Evolutionary conservation across 2,113 vertebrate genomes (phyloP), one percentile per base, ranked within the genome.

Genomic region (Thamnaconus septentrionalis): DNA sequence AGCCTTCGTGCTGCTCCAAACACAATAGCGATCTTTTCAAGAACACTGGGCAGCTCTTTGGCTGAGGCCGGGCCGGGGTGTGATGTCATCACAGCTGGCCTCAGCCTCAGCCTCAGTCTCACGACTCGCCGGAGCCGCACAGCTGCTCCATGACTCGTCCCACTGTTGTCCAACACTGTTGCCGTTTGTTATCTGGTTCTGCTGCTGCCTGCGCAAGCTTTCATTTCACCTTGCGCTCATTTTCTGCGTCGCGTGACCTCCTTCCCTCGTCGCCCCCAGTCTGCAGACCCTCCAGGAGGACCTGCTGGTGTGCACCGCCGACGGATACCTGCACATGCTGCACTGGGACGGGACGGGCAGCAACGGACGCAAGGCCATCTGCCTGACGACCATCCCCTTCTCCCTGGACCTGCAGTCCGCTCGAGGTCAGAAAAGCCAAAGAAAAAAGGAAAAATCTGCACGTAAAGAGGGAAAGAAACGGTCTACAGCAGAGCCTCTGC

Each of bases 341-440:
- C 96, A 98, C 80, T 99, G 97, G 97, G 94, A 97, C 66, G 94
- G 95, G 7, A 69, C 82, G 4, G 92, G 96, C 88, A 94, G 89
- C 76, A 98, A 99, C 63, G 97, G 97, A 66, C 94, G 93, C 68
- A 96, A 94, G 85, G 93, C 96, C 60, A 95, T 99, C 81, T 95
- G 95, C 85, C 92, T 99, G 6, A 94, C 93, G 58, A 95, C 95
- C 31, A 90, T 99, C 78, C 96, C 97, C 2, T 98, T 99, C 91
- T 98, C 96, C 11, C 90, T 97, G 61, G 97, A 99, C 73, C 92
- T 98, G 8, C 96, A 98, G 82, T 96, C 97, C 66, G 95, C 96
- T 57, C 90, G 97, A 92, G 95, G 97, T 98, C 81, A 79, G 84
- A 77, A 3, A 7, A 55, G 3, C 10, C 3, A 52, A 12, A 4